A percentile compares a stretch with the other conserved stretches of the same genome.
These are phyloP conservation scores for Campoplex capitator DNA, from an alignment of 2,888 invertebrate species.

Conservation along the genomic window DNA sequence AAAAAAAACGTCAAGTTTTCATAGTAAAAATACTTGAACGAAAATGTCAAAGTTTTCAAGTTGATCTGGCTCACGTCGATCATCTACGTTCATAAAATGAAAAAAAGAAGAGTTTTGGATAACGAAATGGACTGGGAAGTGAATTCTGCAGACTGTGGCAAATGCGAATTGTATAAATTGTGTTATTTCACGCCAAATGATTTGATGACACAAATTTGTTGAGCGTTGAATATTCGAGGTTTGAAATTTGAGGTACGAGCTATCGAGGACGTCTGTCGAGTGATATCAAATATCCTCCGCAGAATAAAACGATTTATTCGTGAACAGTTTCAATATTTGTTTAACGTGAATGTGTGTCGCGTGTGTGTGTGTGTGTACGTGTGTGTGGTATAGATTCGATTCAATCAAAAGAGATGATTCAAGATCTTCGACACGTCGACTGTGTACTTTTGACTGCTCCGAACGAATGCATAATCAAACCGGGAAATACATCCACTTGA, in stretches of 20 bases:
- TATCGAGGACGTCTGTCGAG: conserved; percentile 18
- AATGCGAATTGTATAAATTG: background rate
- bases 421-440: conserved; percentile 42
- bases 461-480: background rate
- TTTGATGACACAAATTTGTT: conserved; percentile 4
- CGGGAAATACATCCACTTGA: conserved; percentile 4
- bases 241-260: conserved; percentile 18
- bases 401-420: conserved; percentile 67
- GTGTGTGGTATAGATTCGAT: conserved; percentile 57
- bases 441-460: conserved; percentile 14
- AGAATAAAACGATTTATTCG: conserved; percentile 48
- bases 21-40: background rate
- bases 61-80: background rate
- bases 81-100: background rate
- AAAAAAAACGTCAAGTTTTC: background rate
- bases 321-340: conserved; percentile 67
- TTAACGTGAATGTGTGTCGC: conserved; percentile 21
- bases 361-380: background rate
- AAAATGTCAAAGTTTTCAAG: background rate
- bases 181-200: conserved; percentile 1
- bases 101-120: background rate
- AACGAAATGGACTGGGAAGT: background rate
- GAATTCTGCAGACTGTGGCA: background rate
- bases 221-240: conserved; percentile 27
- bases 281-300: conserved; percentile 48